phyloP scores from a whole-genome alignment of 2,888 invertebrate genomes.

The Lymantria monacha region DNA sequence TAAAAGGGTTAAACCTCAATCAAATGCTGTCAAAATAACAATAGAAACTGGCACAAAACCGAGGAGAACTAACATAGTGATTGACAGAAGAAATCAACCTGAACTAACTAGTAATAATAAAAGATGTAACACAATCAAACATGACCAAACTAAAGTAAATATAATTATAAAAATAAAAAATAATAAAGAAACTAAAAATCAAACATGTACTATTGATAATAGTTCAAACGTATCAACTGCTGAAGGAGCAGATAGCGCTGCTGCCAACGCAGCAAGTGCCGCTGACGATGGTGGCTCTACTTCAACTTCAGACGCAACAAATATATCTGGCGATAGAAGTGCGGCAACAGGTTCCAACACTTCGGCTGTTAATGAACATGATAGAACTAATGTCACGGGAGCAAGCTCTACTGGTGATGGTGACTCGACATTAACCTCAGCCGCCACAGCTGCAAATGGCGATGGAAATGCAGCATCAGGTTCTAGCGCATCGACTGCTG shows the following conservation, averaged over 20 bases:
- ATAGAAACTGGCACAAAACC: conserved; percentile 19
- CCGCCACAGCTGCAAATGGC: not conserved
- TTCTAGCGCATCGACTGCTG: not conserved
- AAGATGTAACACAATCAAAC: not conserved
- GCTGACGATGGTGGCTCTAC: not conserved
- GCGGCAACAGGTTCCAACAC: not conserved
- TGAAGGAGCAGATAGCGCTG: not conserved
- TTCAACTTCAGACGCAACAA: not conserved
- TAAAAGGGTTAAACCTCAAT: conserved; percentile 4
- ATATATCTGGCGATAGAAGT: not conserved
- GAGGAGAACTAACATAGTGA: conserved; percentile 36
- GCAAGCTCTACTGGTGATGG: not conserved
- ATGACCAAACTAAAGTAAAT: conserved; percentile 8
- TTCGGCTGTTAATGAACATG: not conserved
- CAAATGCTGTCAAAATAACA: conserved; percentile 20
- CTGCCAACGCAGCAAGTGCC: not conserved
- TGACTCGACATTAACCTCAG: not conserved
- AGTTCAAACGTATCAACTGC: too few relatives aligned
- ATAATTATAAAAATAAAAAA: conserved; percentile 8
- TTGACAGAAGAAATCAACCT: conserved; percentile 28
- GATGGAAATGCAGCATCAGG: not conserved
- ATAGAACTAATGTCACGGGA: not conserved
- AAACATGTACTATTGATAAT: too few relatives aligned
- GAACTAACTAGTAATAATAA: not conserved
- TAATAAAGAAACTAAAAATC: not conserved